Base-by-base conservation (phyloP, 2,888 invertebrate species). In the Pyralis farinalis region DNA sequence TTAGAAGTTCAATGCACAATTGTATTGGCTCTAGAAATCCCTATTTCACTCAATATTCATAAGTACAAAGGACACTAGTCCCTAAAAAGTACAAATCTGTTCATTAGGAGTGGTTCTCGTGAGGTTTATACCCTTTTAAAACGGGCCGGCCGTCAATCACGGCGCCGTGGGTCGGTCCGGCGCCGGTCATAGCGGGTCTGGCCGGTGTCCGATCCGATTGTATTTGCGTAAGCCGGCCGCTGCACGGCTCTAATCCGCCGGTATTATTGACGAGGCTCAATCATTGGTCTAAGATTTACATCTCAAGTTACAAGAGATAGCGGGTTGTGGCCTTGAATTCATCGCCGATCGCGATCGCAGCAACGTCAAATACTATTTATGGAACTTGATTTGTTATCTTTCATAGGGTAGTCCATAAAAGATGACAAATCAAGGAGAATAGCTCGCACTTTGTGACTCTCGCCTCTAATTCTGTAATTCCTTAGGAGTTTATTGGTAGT, bases 211-310 rank as follows among this genome's bases (percentile, higher is more conserved):
- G 72, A 50, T 45, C 53, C 42, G 51, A 53, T 58, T 61, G 65
- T 69, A 62, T 65, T 65, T 61, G 58, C 53, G 43, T 47, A 58
- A 58, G 56, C 30, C 7, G 49, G 34, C 31, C 11, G 9, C 31
- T 12, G 9, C 0, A 44, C 51, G 47, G 50, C 1, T 44, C 37
- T 34, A 7, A 34, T 11, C 25, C 25, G 25, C 25, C n/a, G 25
- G 7, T 10, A 30, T 7, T 28, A 5, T 28, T 34, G n/a, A 28
- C 12, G 11, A 12, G 49, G 44, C 51, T 39, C 0, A 1, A 43
- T 16, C 25, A 25, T 7, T 25, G 16, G 16, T 16, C 16, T 16
- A 16, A 16, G 16, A 25, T 25, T 25, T 4, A 7, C 3, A 2
- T n/a, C 3, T 25, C n/a, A n/a, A 4, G 25, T 25, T 7, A 25